A percentile compares a stretch with the other conserved stretches of the same genome.
Evolutionary conservation across 1,140 invertebrate species (phyloP).

Genomic region (Pissodes strobi): DNA sequence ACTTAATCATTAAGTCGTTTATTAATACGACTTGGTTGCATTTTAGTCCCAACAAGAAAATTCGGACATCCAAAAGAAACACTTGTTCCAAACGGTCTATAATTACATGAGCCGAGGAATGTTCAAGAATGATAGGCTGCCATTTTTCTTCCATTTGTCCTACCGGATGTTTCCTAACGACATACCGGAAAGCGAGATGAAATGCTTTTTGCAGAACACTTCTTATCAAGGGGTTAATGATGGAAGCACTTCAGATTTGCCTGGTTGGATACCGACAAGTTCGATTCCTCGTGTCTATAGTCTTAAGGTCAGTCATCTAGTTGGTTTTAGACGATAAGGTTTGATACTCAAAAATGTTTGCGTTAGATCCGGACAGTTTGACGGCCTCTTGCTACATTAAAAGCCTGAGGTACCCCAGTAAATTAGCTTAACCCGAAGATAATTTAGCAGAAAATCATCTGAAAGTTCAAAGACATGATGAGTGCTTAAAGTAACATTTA

Average conservation of each 20-base stretch:
- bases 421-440: too few relatives aligned
- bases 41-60: conserved; percentile 13
- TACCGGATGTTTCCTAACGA: conserved; percentile 67
- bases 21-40: too few relatives aligned
- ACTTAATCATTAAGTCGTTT: too few relatives aligned
- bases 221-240: conserved; percentile 51
- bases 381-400: too few relatives aligned
- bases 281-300: conserved; percentile 62
- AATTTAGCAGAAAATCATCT: too few relatives aligned
- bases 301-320: conserved; percentile 69
- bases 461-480: too few relatives aligned
- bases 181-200: conserved; percentile 74
- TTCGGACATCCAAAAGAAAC: conserved; percentile 49
- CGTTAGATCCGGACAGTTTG: too few relatives aligned
- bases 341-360: too few relatives aligned
- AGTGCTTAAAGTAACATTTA: too few relatives aligned
- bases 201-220: conserved; percentile 72
- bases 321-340: too few relatives aligned
- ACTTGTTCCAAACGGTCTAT: conserved; percentile 66
- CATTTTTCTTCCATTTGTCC: conserved; percentile 74
- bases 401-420: too few relatives aligned
- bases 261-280: conserved; percentile 71
- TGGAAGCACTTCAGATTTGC: conserved; percentile 47
- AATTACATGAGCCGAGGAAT: conserved; percentile 77
- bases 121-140: conserved; percentile 75